Base-by-base conservation (phyloP, 2,797 vertebrate species). In the Microctenopoma stevenorrisi region DNA sequence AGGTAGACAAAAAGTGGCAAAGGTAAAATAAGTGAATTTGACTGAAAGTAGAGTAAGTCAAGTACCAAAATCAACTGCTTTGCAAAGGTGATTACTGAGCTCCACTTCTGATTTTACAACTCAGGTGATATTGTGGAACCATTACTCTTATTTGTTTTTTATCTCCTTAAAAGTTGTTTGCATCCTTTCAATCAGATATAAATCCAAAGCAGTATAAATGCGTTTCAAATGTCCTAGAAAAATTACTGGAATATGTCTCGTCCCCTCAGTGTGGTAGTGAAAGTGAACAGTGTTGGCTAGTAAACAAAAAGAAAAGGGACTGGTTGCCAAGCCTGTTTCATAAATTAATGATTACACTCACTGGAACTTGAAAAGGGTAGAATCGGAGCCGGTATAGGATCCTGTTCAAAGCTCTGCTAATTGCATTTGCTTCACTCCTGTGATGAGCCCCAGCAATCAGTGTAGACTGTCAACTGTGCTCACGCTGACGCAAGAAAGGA, bases 261-360 rank as follows among this genome's bases (percentile, higher is more conserved):
- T 59, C 35, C 50, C 58, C 67, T 30, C 8, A 46, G 51, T 53
- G 66, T 67, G 50, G 62, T 57, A 50, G 70, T 56, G 62, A 75
- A 46, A 63, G 59, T 60, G 67, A 78, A 78, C 62, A 68, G 52
- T 50, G 58, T 61, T 82, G 76, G 80, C 87, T 54, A 22, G 35
- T 65, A 65, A 84, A 83, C 73, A 85, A 76, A 86, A 83, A 73
- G 72, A 84, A 64, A 62, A 35, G 58, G 58, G 78, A 59, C 49
- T 56, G 8, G 47, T 28, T 75, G 70, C 71, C 64, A 80, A 76
- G 72, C 62, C 59, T 56, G 42, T 55, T 72, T 84, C 49, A 85
- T 86, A 52, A 85, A 91, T 90, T 74, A 89, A 86, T 85, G 66
- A 86, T 78, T 68, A 79, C 47, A 44, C 71, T 69, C 68, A 6